Percentiles rank a stretch among this genome's conserved stretches.
Conservation (phyloP, 2,113 vertebrate species). For the Pelusios castaneus region DNA sequence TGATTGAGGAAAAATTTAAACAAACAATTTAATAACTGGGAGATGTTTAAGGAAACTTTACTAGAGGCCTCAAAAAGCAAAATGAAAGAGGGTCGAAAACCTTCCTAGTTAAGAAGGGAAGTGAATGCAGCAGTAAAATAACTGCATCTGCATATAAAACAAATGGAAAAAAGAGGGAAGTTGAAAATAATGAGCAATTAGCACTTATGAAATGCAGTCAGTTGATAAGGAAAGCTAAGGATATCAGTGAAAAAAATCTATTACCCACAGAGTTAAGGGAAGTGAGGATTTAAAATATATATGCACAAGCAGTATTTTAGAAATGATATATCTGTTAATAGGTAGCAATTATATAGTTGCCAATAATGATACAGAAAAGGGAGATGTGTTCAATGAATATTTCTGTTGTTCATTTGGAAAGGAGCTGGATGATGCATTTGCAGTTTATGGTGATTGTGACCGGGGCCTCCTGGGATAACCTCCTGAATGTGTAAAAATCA, state of each 20-base stretch:
- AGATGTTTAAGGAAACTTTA: conserved; percentile 1
- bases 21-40: not conserved
- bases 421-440: not conserved
- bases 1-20: not conserved
- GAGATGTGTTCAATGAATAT: not conserved
- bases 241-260: not conserved
- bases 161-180: not conserved
- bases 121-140: not conserved
- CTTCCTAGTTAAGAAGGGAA: not conserved
- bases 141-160: rapidly evolving
- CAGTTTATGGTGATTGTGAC: not conserved
- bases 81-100: not conserved
- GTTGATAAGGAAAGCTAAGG: not conserved
- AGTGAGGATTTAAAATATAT: not conserved
- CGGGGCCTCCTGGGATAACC: too few relatives aligned
- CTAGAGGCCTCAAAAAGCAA: not conserved
- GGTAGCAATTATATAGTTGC: not conserved
- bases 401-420: not conserved
- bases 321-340: not conserved
- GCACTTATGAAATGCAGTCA: not conserved
- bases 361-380: not conserved
- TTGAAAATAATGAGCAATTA: not conserved
- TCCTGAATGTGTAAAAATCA: too few relatives aligned
- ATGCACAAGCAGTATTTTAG: not conserved
- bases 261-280: not conserved